Evolutionary conservation across 2,113 vertebrate species (phyloP), one percentile per base, ranked within the genome.

Genomic region (Rhea americana): DNA sequence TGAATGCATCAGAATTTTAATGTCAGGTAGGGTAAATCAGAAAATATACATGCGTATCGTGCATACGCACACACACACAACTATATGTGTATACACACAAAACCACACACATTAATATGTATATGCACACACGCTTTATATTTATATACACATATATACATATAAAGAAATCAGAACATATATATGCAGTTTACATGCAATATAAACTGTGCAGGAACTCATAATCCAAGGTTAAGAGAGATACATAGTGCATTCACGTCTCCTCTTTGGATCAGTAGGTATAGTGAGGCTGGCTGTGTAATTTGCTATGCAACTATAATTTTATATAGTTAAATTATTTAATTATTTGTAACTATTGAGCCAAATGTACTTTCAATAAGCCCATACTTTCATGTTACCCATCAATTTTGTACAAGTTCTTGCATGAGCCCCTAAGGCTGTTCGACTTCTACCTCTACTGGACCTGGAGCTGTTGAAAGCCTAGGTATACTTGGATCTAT

Each of bases 351-450:
- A 83, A 67, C 51, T 32, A 55, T 79, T 1, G 0, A 82, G 25
- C 15, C 51, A 24, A 90, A 73, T 71, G 39, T 67, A 24, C 15
- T 67, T 74, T 88, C 13, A 45, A 4, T 48, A 61, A 81, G 17
- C 10, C 15, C 14, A 3, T 51, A 37, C 55, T 91, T 91, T 91
- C 35, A 24, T 8, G 7, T n/a, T 76, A 5, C 28, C 32, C 13
- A 16, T 5, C 7, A 5, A 37, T 61, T 68, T 82, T 77, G 37
- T 51, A 7, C 17, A 35, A 35, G 11, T 68, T 84, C 26, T 78
- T 37, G 21, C 8, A 26, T 21, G 4, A n/a, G 15, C 13, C 21
- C 67, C 0, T 25, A 10, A 2, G 3, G 5, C 28, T 56, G 7
- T 21, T 73, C 5, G 62, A 9, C 7, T 6, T 76, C 10, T 53